Percentiles rank a stretch among this genome's conserved stretches.
Evolutionary conservation across 2,113 vertebrate genomes (phyloP).

Genomic region (Gopherus flavomarginatus): DNA sequence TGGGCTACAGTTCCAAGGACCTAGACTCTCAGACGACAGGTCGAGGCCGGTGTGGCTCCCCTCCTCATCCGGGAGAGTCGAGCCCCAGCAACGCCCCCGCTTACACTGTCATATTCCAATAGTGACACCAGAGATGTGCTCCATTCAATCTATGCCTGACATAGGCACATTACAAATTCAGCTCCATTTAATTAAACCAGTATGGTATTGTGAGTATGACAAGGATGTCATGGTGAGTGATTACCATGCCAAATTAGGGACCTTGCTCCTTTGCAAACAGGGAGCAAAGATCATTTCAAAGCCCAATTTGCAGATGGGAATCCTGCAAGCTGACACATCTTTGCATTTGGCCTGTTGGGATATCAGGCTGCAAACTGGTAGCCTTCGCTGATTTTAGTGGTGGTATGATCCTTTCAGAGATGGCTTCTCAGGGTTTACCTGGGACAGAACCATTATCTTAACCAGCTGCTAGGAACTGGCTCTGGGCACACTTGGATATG

Average conservation of each 20-base stretch:
- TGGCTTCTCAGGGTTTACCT: background rate
- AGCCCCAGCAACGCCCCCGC: too few species aligned
- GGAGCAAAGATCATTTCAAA: background rate
- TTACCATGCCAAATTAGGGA: background rate
- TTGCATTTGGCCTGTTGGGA: background rate
- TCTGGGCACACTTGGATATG: too few species aligned
- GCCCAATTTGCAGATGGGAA: background rate
- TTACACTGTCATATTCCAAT: background rate
- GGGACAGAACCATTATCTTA: background rate
- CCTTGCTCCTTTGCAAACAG: background rate
- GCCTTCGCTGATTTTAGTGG: background rate
- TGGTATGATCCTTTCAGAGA: background rate
- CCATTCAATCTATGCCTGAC: background rate
- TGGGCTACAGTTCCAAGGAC: too few species aligned
- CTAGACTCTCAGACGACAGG: too few species aligned
- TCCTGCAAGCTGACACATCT: too few species aligned
- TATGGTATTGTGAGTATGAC: background rate
- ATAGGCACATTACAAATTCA: background rate
- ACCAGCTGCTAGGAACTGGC: background rate
- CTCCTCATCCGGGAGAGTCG: too few species aligned
- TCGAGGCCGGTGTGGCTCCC: too few species aligned
- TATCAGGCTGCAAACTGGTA: background rate
- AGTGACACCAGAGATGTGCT: accelerated
- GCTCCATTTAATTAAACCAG: background rate
- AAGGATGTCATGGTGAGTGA: background rate